phyloP scores from a whole-genome alignment of 2,888 invertebrate species.

The Sinhomidia bicolor region DNA sequence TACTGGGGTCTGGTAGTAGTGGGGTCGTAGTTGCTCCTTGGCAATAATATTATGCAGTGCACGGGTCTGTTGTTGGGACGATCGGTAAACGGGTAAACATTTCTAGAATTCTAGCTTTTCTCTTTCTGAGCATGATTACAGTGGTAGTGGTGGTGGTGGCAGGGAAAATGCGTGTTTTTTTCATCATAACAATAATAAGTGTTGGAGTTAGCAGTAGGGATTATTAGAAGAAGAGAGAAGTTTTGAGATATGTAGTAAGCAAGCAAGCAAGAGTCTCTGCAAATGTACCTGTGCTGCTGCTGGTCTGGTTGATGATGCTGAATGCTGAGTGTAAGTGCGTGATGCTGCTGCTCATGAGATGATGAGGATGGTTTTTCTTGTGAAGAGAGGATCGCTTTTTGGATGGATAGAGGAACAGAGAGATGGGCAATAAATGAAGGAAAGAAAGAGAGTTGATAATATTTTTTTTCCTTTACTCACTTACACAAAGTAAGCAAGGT shows the following conservation, averaged over 20 bases:
- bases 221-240: neutral
- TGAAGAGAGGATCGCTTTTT: neutral
- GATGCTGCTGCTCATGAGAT: too few relatives aligned
- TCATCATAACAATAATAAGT: neutral
- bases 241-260: too few relatives aligned
- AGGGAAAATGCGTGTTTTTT: constrained; percentile 50
- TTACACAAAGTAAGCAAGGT: constrained; percentile 20
- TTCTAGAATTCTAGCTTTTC: neutral
- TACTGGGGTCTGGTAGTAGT: too few relatives aligned
- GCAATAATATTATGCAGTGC: too few relatives aligned
- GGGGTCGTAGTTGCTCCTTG: too few relatives aligned
- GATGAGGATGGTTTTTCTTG: constrained; percentile 1
- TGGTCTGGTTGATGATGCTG: neutral
- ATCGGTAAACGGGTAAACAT: too few relatives aligned
- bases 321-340: constrained; percentile 36
- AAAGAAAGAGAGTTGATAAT: constrained; percentile 25
- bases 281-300: neutral
- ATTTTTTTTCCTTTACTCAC: constrained; percentile 1
- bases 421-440: neutral
- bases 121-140: constrained; percentile 25
- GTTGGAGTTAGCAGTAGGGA: neutral
- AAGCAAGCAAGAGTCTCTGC: neutral
- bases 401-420: constrained; percentile 34
- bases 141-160: neutral
- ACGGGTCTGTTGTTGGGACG: too few relatives aligned